These are phyloP conservation scores for Trichechus manatus DNA, from an alignment of 2,113 vertebrate species.

Conservation along the genomic window DNA sequence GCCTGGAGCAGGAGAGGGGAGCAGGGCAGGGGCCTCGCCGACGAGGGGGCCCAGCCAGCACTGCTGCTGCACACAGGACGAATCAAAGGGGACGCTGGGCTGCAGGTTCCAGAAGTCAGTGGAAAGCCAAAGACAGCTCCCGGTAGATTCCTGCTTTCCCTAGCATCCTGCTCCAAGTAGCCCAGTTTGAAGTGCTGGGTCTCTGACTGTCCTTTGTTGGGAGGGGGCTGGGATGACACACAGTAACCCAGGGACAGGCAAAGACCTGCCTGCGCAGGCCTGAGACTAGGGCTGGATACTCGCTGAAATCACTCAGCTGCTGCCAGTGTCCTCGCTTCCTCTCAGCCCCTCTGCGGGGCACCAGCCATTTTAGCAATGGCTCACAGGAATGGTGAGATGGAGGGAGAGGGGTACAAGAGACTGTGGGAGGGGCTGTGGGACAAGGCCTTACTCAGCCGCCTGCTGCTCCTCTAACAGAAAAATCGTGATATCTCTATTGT, in stretches of 20 bases:
- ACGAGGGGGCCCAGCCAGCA: background rate
- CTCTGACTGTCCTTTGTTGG: background rate
- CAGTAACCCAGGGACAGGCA: background rate
- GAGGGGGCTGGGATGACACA: background rate
- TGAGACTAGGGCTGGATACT: background rate
- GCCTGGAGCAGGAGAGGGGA: background rate
- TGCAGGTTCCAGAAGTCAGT: background rate
- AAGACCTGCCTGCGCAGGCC: background rate
- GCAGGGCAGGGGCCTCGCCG: background rate
- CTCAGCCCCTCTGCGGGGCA: background rate
- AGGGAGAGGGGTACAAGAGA: no score
- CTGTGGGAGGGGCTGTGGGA: background rate
- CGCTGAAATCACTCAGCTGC: background rate
- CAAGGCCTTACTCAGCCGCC: background rate
- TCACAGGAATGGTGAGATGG: background rate
- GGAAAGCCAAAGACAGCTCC: background rate
- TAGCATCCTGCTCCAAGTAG: background rate
- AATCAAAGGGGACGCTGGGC: accelerated
- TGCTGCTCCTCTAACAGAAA: background rate
- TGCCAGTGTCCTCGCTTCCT: background rate
- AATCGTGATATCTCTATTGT: background rate
- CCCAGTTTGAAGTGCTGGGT: background rate
- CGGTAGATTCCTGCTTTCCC: accelerated
- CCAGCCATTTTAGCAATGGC: background rate
- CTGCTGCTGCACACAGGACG: accelerated